These are phyloP conservation scores for Phrynocephalus versicolor DNA, from an alignment of 2,113 vertebrate genomes.

Conservation along the genomic window DNA sequence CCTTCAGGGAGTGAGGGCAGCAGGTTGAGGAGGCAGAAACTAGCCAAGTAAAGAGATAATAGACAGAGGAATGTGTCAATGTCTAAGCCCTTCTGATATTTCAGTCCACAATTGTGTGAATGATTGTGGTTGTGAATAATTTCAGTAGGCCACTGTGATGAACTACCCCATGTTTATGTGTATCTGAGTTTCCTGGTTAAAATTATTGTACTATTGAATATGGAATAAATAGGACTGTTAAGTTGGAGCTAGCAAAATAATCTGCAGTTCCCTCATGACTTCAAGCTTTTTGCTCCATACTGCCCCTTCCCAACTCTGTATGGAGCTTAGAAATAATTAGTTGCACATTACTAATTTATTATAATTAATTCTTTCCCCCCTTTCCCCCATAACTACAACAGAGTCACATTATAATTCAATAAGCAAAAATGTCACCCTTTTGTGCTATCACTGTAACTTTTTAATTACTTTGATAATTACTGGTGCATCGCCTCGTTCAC, in stretches of 20 bases:
- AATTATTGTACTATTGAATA: not conserved
- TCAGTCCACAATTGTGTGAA: not conserved
- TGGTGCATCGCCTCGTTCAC: no score
- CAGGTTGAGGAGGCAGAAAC: not conserved
- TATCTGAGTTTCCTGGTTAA: not conserved
- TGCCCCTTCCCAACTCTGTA: not conserved
- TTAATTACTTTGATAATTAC: no score
- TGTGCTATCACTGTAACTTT: no score
- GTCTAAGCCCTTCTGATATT: not conserved
- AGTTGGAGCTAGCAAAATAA: not conserved
- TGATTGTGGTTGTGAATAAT: not conserved
- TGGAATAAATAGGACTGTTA: not conserved
- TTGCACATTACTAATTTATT: no score
- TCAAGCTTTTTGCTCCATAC: not conserved
- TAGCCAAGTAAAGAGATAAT: not conserved
- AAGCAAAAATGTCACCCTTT: no score
- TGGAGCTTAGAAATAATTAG: not conserved
- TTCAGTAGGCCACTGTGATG: not conserved
- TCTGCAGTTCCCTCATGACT: not conserved
- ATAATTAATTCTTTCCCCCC: no score
- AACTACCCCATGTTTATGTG: not conserved
- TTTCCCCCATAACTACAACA: no score
- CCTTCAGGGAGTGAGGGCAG: conserved; percentile 6
- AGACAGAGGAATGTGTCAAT: not conserved
- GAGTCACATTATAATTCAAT: no score